Conservation (phyloP, 2,888 invertebrate genomes). For the Zygogramma bicolorata region DNA sequence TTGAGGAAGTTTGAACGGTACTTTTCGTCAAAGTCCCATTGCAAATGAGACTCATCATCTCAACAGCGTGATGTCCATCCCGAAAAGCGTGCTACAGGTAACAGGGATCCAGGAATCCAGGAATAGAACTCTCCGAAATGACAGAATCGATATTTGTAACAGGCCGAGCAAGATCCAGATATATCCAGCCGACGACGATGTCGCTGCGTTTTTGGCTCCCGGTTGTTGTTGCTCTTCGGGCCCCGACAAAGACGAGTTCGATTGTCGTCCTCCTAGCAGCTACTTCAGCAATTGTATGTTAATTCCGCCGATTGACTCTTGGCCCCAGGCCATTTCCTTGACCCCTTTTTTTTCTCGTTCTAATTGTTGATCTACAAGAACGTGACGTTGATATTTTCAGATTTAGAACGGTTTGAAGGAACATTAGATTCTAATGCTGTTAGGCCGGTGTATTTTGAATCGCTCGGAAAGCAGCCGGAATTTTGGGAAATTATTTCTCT, state of each 20-base stretch:
- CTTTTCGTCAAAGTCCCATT: too few relatives aligned
- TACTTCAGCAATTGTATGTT: constrained; percentile 52
- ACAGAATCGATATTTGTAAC: constrained; percentile 49
- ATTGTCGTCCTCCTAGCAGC: constrained; percentile 16
- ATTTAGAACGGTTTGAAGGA: constrained; percentile 21
- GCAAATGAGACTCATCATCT: too few relatives aligned
- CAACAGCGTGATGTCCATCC: too few relatives aligned
- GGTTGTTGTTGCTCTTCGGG: constrained; percentile 1
- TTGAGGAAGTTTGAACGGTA: too few relatives aligned
- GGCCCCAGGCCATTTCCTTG: constrained; percentile 58
- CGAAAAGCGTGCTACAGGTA: constrained; percentile 46
- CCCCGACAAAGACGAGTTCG: constrained; percentile 19
- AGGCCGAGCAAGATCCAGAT: constrained; percentile 7
- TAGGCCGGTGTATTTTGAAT: constrained; percentile 10
- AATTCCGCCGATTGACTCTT: constrained; percentile 59
- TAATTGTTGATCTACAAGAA: constrained; percentile 36
- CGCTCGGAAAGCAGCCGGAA: not conserved
- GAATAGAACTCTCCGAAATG: constrained; percentile 1
- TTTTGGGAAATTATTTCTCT: too few relatives aligned
- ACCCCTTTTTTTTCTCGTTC: constrained; percentile 51
- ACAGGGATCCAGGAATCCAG: constrained; percentile 51
- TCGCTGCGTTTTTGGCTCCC: not conserved
- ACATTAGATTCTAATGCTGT: constrained; percentile 13
- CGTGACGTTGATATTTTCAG: constrained; percentile 27
- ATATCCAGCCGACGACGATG: too few relatives aligned